phyloP scores from a whole-genome alignment of 1,140 invertebrate species.

The Condylostylus longicornis region DNA sequence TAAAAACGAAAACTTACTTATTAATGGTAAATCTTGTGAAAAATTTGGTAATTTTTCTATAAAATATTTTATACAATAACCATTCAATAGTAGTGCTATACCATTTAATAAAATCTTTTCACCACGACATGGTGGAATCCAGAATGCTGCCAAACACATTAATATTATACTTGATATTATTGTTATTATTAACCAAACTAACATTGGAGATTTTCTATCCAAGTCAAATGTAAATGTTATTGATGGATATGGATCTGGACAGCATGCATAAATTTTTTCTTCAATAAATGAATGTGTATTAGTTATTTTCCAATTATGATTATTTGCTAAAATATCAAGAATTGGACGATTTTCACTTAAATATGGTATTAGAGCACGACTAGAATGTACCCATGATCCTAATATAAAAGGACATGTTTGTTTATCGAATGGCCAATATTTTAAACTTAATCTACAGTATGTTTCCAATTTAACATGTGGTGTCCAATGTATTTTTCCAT shows the following conservation, averaged over 20 bases:
- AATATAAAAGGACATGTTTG: slow-evolving; percentile 45
- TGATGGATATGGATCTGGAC: slow-evolving; percentile 37
- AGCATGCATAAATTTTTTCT: slow-evolving; percentile 36
- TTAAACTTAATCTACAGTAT: slow-evolving; percentile 45
- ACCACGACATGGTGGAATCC: slow-evolving; percentile 42
- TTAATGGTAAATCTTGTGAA: slow-evolving; percentile 38
- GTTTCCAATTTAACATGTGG: slow-evolving; percentile 45
- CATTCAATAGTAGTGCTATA: slow-evolving; percentile 37
- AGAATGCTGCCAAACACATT: slow-evolving; percentile 41
- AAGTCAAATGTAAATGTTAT: slow-evolving; percentile 37
- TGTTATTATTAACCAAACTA: slow-evolving; percentile 38
- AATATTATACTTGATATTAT: slow-evolving; percentile 43
- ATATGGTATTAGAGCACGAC: slow-evolving; percentile 44
- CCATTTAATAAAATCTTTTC: slow-evolving; percentile 42
- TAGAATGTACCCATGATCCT: slow-evolving; percentile 51
- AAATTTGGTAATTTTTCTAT: slow-evolving; percentile 38
- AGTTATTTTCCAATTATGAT: slow-evolving; percentile 38
- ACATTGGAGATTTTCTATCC: slow-evolving; percentile 39
- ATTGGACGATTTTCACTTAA: too few species aligned
- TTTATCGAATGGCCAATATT: slow-evolving; percentile 49
- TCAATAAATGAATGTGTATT: slow-evolving; percentile 28
- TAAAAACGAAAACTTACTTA: slow-evolving; percentile 31
- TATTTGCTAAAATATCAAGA: slow-evolving; percentile 16
- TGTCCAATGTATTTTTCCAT: slow-evolving; percentile 47
- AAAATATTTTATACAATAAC: slow-evolving; percentile 42